These are phyloP conservation scores for Adelognathus sp. DNA, from an alignment of 2,888 invertebrate species.

Conservation along the genomic window DNA sequence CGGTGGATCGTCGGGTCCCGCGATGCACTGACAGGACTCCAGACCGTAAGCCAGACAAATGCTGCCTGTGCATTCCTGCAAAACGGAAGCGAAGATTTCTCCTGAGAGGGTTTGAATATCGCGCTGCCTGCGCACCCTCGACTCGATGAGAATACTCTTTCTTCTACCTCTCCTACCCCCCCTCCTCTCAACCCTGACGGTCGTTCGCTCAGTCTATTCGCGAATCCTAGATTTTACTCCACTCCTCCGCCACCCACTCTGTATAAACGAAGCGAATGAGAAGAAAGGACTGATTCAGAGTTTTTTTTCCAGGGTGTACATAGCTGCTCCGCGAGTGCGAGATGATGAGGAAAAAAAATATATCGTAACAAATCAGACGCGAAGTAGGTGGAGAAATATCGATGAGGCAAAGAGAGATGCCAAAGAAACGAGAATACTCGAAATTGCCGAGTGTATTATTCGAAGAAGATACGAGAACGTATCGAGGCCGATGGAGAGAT, in stretches of 20 bases:
- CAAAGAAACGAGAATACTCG: neutral
- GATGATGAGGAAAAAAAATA: neutral
- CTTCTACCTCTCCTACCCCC: conserved; percentile 3
- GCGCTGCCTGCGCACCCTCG: conserved; percentile 15
- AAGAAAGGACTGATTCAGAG: neutral
- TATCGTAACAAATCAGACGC: neutral
- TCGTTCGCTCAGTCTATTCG: conserved; percentile 23
- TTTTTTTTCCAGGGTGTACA: neutral
- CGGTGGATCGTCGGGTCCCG: conserved; percentile 88
- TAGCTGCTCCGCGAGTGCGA: neutral
- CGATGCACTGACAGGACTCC: conserved; percentile 95
- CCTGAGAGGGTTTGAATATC: conserved; percentile 59
- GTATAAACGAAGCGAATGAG: neutral
- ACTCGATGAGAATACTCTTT: neutral
- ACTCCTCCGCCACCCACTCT: conserved; percentile 9
- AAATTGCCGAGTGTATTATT: neutral
- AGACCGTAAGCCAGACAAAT: conserved; percentile 97
- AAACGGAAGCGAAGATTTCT: conserved; percentile 59
- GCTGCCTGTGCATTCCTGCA: conserved; percentile 95
- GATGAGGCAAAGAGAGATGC: neutral
- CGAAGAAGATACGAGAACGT: neutral
- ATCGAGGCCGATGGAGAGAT: neutral
- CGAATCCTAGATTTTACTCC: conserved; percentile 49
- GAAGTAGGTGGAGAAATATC: neutral
- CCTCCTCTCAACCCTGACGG: no score